Evolutionary conservation across 1,140 invertebrate genomes (phyloP), one percentile per base, ranked within the genome.

Genomic region (roundworm (Caenorhabditis elegans)): DNA sequence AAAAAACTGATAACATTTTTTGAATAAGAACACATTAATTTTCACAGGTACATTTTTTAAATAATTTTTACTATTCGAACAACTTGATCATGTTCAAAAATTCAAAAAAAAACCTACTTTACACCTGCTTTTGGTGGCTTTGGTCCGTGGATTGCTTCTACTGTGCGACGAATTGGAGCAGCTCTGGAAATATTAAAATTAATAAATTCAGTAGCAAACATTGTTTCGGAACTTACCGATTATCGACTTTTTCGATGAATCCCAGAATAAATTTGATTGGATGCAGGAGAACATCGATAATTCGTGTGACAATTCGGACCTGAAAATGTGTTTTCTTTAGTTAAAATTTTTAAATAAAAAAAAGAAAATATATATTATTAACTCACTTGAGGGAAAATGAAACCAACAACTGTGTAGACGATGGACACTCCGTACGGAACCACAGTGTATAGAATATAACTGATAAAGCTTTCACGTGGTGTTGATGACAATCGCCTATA

Each of bases 241-340:
- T 28, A 34, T 79, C 78, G 0, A 79, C 53, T 43, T 43, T 79
- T 34, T 79, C 78, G 10, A 79, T 55, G 34, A 79, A 46, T 5
- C 78, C 26, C 19, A 79, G 15, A 43, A 79, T 60, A n/a, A 53
- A 79, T n/a, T 46, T 39, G 10, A 79, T 79, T 28, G 78, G 78
- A 24, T 79, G 78, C 5, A 79, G 55, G 4, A 79, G 48, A 15
- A 39, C 78, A 19, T 31, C 31, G 4, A 53, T 13, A 10, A 79
- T 39, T 31, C 36, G 28, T 10, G 78, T 34, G 43, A 79, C 3
- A 3, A 22, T 65, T n/a, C 53, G 78, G n/a, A 79, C 51, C 53
- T 60, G 28, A 34, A 34, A 60, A 3, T 31, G 15, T 15, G 17
- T 60, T 60, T 60, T 34, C 15, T 34, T 24, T 3, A 31, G 31